Base-by-base conservation (phyloP, 2,113 vertebrate species). In the Sander vitreus region DNA sequence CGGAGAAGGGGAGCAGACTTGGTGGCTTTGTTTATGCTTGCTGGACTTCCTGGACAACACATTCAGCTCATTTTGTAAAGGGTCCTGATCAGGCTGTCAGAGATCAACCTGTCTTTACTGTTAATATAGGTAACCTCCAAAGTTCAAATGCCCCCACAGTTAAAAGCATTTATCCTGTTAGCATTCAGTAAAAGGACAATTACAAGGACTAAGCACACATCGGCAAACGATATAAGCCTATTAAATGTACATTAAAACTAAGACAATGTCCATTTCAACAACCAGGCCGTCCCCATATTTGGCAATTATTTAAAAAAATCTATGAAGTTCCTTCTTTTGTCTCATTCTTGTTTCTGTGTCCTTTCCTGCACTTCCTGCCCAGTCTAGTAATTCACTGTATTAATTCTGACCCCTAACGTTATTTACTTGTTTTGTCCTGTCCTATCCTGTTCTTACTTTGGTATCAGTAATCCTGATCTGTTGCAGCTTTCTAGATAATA, bases 381-480 rank as follows among this genome's bases (percentile, higher is more conserved):
- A 64, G 5, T 59, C 13, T 15, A n/a, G 15, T 25, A 50, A 53
- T 59, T 59, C 9, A 57, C 39, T 18, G 11, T 43, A 67, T 62
- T 58, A 27, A 33, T 25, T 74, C 63, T 64, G 58, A 77, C 51
- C 73, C 59, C 58, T 30, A 27, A 53, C 5, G 3, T 16, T 51
- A 69, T 84, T 64, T 50, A 67, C 72, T 47, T 55, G 14, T 59
- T 77, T 68, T 51, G 36, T 25, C 27, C 33, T 71, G 58, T 68
- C 55, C 36, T 65, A 36, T 21, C 54, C 25, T 77, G 50, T 55
- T 80, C 33, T 64, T 21, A 27, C 25, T 57, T 66, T 72, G 64
- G 14, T 57, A 50, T 83, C 39, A 47, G 50, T 62, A 10, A 39
- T 65, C 45, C 15, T 39, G 30, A 36, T 76, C 18, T 23, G 53